Evolutionary conservation across 64 coral and sea anemone species (phyloP), one percentile per base, ranked within the genome.

Genomic region (Stylophora pistillata): DNA sequence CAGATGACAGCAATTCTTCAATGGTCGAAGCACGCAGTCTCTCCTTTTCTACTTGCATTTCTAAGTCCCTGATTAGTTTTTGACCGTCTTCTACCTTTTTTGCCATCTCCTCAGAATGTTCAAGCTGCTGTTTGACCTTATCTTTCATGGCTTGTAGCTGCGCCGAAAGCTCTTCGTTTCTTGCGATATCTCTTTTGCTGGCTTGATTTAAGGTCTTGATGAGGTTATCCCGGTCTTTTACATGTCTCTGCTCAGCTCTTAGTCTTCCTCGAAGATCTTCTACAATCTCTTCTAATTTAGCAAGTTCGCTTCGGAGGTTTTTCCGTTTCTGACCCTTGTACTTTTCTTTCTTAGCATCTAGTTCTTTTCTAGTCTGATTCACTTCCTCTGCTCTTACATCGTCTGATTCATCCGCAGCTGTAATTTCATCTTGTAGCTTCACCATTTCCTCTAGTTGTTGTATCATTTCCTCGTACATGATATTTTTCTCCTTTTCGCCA

Each of bases 11-110:
- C 41, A 97, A 41, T 28, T 86, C 78, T 86, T 97, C 95, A 59
- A 97, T 89, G 72, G 95, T 90, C 13, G 82, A 57, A 70, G 90
- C 91, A 3, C 95, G 88, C 77, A 89, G 85, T 61, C 86, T 78
- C 29, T 97, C 95, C 28, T 92, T 97, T 26, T 93, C 95, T 14
- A 88, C 95, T 47, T 92, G 87, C 30, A 91, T 85, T 78, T 97
- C 91, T 71, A 97, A 65, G 71, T 97, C 91, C 56, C 88, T 83
- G 15, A 97, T 92, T 15, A 97, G 87, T 69, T 84, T 97, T 71
- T 97, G 95, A n/a, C 88, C 92, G 60, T 97, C 95, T 29, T 82
- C 75, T 5, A 97, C 91, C 66, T 93, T 97, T 75, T 97, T 88
- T 14, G 91, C 89, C 71, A 97, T 88, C 47, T 97, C 87, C 77